Evolutionary conservation across 1,140 invertebrate genomes (phyloP).

Genomic region (Kradibia gibbosae): DNA sequence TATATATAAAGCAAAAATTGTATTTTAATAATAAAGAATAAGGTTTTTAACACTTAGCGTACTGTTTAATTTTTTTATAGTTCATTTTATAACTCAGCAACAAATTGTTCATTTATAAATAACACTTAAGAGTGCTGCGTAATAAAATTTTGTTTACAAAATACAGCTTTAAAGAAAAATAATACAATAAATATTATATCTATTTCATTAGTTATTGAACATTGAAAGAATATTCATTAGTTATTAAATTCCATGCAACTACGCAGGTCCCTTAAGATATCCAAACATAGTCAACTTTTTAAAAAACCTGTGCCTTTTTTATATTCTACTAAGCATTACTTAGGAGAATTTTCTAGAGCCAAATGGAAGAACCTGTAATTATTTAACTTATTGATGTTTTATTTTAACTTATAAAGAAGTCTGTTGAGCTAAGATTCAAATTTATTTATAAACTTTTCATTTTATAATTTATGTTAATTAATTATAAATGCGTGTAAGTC

Average conservation of each 20-base stretch:
- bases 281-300: conserved; percentile 27
- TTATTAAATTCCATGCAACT: conserved; percentile 29
- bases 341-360: conserved; percentile 64
- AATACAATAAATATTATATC: neutral
- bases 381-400: conserved; percentile 52
- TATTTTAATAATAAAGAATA: neutral
- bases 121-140: neutral
- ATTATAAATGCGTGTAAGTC: neutral
- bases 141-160: neutral
- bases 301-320: conserved; percentile 24
- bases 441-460: neutral
- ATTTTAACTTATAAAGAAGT: neutral
- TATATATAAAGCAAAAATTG: neutral
- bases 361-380: conserved; percentile 65
- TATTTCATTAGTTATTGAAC: neutral
- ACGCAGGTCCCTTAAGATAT: conserved; percentile 8
- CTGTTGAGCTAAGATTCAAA: neutral
- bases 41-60: neutral
- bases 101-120: neutral
- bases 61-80: neutral
- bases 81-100: neutral
- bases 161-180: neutral
- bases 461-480: neutral
- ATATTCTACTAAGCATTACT: conserved; percentile 50
- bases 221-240: conserved; percentile 11